These are phyloP conservation scores for Crotophaga sulcirostris DNA, from an alignment of 2,113 vertebrate species.

Conservation along the genomic window DNA sequence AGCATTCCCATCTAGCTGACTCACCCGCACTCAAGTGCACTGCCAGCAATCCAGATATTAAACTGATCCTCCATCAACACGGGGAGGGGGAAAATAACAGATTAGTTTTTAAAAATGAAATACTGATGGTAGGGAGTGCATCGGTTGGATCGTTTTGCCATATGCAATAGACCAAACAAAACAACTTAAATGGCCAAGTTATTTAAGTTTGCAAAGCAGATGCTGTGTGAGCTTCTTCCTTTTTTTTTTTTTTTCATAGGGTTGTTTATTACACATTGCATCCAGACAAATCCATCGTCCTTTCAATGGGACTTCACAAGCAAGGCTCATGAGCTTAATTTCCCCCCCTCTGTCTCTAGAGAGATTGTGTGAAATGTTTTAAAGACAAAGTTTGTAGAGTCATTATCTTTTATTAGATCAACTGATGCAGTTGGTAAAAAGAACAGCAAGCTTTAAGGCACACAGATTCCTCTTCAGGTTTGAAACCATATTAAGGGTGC, in stretches of 20 bases:
- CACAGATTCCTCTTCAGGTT: background rate
- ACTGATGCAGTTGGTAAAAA: background rate
- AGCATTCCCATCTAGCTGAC: conserved; percentile 67
- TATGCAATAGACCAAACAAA: conserved; percentile 64
- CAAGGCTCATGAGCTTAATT: conserved; percentile 31
- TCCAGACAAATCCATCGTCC: conserved; percentile 52
- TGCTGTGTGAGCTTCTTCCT: conserved; percentile 43
- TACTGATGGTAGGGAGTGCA: conserved; percentile 49
- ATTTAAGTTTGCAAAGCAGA: conserved; percentile 65
- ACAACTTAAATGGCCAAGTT: conserved; percentile 59
- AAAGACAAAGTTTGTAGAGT: conserved; percentile 12
- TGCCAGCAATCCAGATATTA: conserved; percentile 66
- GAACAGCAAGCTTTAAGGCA: background rate
- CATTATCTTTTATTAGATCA: conserved; percentile 45
- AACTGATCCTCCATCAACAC: conserved; percentile 38
- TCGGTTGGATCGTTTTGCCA: conserved; percentile 53
- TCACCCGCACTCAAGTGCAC: conserved; percentile 49
- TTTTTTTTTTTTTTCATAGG: conserved; percentile 26
- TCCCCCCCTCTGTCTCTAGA: background rate
- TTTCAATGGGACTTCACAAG: background rate
- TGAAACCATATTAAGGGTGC: conserved; percentile 1
- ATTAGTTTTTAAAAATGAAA: conserved; percentile 47
- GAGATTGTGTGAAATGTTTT: conserved; percentile 26
- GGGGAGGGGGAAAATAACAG: conserved; percentile 4
- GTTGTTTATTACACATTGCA: conserved; percentile 66